These are phyloP conservation scores for Nineta flava DNA, from an alignment of 2,888 invertebrate genomes.

Conservation along the genomic window DNA sequence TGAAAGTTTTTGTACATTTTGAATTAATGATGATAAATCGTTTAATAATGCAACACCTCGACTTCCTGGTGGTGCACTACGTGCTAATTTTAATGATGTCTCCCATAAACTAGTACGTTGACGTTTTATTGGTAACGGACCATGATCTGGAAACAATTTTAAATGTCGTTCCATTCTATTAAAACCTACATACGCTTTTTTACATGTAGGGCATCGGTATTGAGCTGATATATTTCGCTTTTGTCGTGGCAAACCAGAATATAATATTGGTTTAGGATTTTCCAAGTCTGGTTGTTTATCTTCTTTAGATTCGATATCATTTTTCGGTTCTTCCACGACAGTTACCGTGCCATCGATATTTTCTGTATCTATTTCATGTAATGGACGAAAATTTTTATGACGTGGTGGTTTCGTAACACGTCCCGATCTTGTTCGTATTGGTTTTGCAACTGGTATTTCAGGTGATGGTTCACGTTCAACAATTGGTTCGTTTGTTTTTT, in stretches of 20 bases:
- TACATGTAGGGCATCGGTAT: conserved; percentile 44
- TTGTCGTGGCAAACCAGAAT: conserved; percentile 12
- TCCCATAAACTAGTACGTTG: conserved; percentile 21
- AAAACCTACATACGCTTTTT: conserved; percentile 44
- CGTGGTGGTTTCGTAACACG: conserved; percentile 22
- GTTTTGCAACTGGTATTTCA: conserved; percentile 8
- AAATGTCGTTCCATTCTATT: conserved; percentile 43
- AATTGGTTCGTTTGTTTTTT: conserved; percentile 16
- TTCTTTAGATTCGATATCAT: conserved; percentile 6
- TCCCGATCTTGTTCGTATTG: conserved; percentile 22
- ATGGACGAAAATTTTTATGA: conserved; percentile 14
- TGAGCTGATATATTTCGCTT: conserved; percentile 31
- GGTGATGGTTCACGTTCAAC: conserved; percentile 7
- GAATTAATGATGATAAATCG: conserved; percentile 22
- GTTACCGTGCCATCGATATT: neutral
- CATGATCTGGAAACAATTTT: conserved; percentile 42
- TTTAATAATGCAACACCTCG: conserved; percentile 22
- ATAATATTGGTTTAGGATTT: neutral
- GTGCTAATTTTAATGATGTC: conserved; percentile 22
- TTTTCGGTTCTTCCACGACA: neutral
- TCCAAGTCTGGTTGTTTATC: conserved; percentile 9
- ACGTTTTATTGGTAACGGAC: conserved; percentile 21
- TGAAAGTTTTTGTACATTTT: conserved; percentile 21
- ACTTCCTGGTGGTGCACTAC: conserved; percentile 19
- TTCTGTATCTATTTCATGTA: neutral